Conservation (phyloP, 1,140 invertebrate species). For the Drosophila tristis region DNA sequence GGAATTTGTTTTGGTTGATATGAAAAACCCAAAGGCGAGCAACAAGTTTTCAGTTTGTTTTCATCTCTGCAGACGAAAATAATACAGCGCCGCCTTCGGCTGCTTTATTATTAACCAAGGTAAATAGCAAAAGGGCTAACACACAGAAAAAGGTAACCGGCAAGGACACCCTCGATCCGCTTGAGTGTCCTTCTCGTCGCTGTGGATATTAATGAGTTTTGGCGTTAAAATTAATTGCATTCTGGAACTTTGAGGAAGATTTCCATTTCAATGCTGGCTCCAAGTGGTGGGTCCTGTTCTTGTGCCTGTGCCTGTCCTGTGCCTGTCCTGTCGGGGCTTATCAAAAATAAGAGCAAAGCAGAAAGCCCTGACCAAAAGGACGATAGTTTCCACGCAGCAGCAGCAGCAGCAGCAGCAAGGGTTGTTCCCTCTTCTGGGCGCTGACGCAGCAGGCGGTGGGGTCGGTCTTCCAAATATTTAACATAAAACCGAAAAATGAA, state of each 20-base stretch:
- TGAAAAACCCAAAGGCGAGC: conserved; percentile 58
- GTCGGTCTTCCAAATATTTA: conserved; percentile 43
- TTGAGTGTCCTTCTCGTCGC: conserved; percentile 40
- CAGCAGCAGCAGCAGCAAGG: conserved; percentile 4
- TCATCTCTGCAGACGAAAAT: conserved; percentile 75
- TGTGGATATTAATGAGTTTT: conserved; percentile 78
- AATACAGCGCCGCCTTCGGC: conserved; percentile 66
- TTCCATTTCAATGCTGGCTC: conserved; percentile 58
- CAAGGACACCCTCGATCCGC: conserved; percentile 18
- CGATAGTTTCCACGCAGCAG: conserved; percentile 61
- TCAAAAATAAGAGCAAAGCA: conserved; percentile 51
- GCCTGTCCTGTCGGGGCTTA: conserved; percentile 35
- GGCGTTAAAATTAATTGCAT: conserved; percentile 82
- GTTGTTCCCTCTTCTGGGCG: conserved; percentile 52
- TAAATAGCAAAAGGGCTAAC: conserved; percentile 74
- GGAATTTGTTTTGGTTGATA: conserved; percentile 35
- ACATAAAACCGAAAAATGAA: conserved; percentile 67
- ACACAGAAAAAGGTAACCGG: conserved; percentile 52
- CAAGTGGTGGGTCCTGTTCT: conserved; percentile 5
- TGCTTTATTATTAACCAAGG: conserved; percentile 79
- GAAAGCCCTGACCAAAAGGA: conserved; percentile 11
- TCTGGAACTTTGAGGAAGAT: conserved; percentile 63
- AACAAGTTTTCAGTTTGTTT: conserved; percentile 76
- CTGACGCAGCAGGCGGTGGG: conserved; percentile 64
- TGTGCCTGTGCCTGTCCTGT: background rate